These are phyloP conservation scores for Scolopax rusticola DNA, from an alignment of 2,797 vertebrate species.

Conservation along the genomic window DNA sequence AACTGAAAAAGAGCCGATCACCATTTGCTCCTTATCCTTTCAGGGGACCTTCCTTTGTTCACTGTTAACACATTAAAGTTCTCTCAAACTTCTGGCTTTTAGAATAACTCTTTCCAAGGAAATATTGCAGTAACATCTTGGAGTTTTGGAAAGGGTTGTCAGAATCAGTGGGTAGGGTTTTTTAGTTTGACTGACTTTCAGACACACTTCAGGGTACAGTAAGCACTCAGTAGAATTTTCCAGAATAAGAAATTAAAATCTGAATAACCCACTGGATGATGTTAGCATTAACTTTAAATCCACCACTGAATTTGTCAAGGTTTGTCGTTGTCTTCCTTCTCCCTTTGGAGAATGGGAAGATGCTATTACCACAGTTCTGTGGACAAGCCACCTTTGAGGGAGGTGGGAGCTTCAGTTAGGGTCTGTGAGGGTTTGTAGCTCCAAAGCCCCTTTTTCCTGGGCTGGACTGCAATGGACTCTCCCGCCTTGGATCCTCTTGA, in stretches of 20 bases:
- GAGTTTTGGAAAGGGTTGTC: not conserved
- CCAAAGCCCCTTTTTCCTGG: not conserved
- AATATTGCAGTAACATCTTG: not conserved
- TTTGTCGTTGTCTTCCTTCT: not conserved
- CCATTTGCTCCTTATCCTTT: not conserved
- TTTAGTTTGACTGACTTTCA: not conserved
- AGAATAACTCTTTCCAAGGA: not conserved
- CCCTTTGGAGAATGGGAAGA: not conserved
- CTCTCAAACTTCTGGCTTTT: not conserved
- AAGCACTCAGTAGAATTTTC: not conserved
- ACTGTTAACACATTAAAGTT: not conserved
- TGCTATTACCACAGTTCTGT: not conserved
- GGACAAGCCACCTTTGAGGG: fast-evolving
- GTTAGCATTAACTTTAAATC: not conserved
- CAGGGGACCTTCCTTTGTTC: not conserved
- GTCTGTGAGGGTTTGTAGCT: not conserved
- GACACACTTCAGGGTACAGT: not conserved
- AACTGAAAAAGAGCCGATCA: not conserved
- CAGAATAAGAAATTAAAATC: not conserved
- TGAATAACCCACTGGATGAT: not conserved
- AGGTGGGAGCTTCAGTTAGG: not conserved
- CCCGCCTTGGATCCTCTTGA: not conserved
- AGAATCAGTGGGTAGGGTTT: not conserved
- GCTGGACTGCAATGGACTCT: fast-evolving
- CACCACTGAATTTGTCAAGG: not conserved